Conservation (phyloP, 2,113 vertebrate species). For the Neolamprologus sp. region DNA sequence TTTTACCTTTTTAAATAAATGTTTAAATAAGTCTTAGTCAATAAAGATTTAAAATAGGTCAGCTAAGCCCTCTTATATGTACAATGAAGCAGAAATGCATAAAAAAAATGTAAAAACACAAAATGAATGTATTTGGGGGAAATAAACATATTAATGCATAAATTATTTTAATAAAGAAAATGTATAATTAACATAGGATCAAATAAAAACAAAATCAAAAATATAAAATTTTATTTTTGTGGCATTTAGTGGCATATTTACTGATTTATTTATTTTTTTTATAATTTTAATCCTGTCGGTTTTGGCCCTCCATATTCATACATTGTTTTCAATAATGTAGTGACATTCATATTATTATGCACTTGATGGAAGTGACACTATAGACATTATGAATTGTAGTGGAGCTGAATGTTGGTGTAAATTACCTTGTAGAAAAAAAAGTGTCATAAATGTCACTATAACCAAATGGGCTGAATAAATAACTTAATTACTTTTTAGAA, state of each 20-base stretch:
- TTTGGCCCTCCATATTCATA: neutral
- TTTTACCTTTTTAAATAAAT: neutral
- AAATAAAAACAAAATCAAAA: neutral
- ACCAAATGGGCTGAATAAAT: conserved; percentile 31
- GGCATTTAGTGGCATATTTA: neutral
- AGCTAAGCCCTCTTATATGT: neutral
- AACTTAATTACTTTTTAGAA: conserved; percentile 19
- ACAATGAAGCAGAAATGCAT: neutral
- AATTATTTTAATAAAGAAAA: neutral
- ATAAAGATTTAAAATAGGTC: neutral
- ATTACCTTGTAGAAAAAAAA: conserved; percentile 19
- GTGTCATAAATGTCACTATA: conserved; percentile 6
- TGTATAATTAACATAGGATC: neutral
- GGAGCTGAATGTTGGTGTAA: conserved; percentile 53
- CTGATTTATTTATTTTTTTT: neutral
- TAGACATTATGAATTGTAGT: conserved; percentile 50
- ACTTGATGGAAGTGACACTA: conserved; percentile 41
- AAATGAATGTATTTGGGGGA: neutral
- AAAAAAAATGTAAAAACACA: neutral
- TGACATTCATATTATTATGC: conserved; percentile 56
- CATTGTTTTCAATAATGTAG: conserved; percentile 22
- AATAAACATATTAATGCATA: neutral
- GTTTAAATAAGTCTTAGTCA: neutral
- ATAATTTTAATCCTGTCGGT: neutral
- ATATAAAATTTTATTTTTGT: neutral